Evolutionary conservation across 2,797 vertebrate species (phyloP).

Genomic region (Kryptolebias ocellatus): DNA sequence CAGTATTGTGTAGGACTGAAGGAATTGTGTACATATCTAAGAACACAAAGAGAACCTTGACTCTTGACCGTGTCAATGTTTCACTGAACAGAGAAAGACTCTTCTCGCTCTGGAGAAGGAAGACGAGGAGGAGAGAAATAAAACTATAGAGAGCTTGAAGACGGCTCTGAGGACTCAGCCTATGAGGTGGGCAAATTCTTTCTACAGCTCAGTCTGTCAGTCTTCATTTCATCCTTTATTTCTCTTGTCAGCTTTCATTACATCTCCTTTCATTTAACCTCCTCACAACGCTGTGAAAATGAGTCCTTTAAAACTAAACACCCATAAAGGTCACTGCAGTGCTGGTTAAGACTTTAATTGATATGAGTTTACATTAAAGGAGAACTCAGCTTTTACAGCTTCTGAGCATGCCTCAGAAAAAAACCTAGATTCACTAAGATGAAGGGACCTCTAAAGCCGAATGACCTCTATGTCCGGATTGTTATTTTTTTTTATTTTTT

Average conservation of each 20-base stretch:
- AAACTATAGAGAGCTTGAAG: slow-evolving; percentile 97
- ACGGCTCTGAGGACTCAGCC: slow-evolving; percentile 97
- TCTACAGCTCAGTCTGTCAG: background rate
- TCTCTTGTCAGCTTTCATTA: slow-evolving; percentile 25
- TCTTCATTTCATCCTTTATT: background rate
- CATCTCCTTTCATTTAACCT: slow-evolving; percentile 27
- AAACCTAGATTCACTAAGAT: too few relatives aligned
- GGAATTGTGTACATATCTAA: background rate
- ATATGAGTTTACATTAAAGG: slow-evolving; percentile 4
- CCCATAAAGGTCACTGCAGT: slow-evolving; percentile 32
- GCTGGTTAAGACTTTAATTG: background rate
- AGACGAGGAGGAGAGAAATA: slow-evolving; percentile 97
- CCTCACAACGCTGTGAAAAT: slow-evolving; percentile 29
- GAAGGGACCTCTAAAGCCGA: background rate
- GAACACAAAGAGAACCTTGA: background rate
- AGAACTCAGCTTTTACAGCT: background rate
- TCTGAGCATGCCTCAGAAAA: too few relatives aligned
- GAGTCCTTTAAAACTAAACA: slow-evolving; percentile 28
- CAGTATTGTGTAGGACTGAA: too few relatives aligned
- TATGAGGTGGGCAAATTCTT: slow-evolving; percentile 86
- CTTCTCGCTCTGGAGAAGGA: slow-evolving; percentile 95
- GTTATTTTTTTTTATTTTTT: slow-evolving; percentile 2
- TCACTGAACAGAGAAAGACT: slow-evolving; percentile 88
- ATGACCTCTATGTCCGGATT: background rate
- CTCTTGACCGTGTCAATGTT: slow-evolving; percentile 27